A percentile compares a stretch with the other conserved stretches of the same genome.
Evolutionary conservation across 2,888 invertebrate species (phyloP).

Genomic region (Conchocele bisecta): DNA sequence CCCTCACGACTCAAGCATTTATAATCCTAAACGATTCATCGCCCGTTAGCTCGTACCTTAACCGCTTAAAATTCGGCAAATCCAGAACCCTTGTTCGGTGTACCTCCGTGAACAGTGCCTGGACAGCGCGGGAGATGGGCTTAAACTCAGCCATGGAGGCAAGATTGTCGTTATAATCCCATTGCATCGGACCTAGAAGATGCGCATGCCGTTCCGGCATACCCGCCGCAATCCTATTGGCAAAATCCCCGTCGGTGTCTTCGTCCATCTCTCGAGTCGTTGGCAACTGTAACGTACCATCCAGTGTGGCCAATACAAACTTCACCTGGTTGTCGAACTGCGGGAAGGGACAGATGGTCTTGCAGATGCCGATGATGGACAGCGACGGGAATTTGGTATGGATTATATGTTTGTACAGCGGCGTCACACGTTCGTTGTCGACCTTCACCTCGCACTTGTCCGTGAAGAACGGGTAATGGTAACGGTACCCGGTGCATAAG

Average conservation of each 20-base stretch:
- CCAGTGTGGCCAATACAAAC: slow-evolving; percentile 87
- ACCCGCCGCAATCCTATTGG: slow-evolving; percentile 86
- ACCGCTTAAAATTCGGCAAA: slow-evolving; percentile 37
- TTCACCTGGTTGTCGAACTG: slow-evolving; percentile 92
- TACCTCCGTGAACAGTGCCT: slow-evolving; percentile 87
- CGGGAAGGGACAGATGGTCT: slow-evolving; percentile 92
- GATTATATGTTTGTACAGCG: slow-evolving; percentile 93
- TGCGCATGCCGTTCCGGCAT: slow-evolving; percentile 90
- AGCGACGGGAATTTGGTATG: slow-evolving; percentile 91
- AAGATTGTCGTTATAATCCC: slow-evolving; percentile 88
- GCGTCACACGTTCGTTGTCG: slow-evolving; percentile 91
- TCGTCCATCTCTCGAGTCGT: slow-evolving; percentile 87
- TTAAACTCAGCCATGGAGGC: slow-evolving; percentile 86
- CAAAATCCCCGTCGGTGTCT: slow-evolving; percentile 86
- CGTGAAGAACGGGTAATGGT: slow-evolving; percentile 90
- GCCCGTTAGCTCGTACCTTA: slow-evolving; percentile 26
- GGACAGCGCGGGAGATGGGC: slow-evolving; percentile 88
- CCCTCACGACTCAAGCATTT: too few relatives aligned
- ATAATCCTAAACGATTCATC: slow-evolving; percentile 21
- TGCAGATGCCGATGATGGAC: slow-evolving; percentile 92
- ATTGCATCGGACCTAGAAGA: slow-evolving; percentile 91
- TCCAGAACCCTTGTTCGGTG: slow-evolving; percentile 42
- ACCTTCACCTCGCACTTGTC: slow-evolving; percentile 88
- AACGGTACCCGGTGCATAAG: slow-evolving; percentile 90
- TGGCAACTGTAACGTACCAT: slow-evolving; percentile 87